Evolutionary conservation across 2,113 vertebrate genomes (phyloP).

Genomic region (Pterocles orientalis): DNA sequence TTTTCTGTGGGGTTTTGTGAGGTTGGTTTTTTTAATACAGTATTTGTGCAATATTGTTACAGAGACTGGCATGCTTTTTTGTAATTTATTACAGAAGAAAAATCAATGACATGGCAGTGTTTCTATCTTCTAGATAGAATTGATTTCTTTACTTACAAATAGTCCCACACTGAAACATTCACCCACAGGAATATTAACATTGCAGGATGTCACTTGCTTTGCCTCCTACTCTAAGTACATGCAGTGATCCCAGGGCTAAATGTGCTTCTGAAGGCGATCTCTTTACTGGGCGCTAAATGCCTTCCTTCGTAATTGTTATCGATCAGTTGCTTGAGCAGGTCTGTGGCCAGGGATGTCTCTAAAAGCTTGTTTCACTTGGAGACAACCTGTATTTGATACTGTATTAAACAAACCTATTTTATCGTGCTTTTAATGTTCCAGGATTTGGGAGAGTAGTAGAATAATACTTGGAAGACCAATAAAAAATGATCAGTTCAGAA

Average conservation of each 20-base stretch:
- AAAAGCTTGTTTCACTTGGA: neutral
- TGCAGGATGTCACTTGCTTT: neutral
- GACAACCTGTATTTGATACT: neutral
- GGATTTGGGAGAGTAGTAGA: neutral
- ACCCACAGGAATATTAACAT: neutral
- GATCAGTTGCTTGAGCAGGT: constrained; percentile 3
- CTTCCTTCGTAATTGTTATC: constrained; percentile 8
- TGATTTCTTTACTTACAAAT: neutral
- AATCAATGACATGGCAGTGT: neutral
- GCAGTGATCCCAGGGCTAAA: neutral
- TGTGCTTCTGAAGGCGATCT: neutral
- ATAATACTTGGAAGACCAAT: neutral
- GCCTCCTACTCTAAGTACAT: neutral
- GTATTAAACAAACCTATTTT: neutral
- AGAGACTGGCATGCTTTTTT: neutral
- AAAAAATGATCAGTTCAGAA: neutral
- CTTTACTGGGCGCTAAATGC: neutral
- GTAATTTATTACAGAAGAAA: neutral
- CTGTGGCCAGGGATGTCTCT: neutral
- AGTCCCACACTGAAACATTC: neutral
- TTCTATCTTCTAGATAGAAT: constrained; percentile 3
- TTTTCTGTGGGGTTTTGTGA: neutral
- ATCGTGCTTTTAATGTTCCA: constrained; percentile 2
- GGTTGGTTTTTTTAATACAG: neutral
- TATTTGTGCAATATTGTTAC: neutral